Conservation (phyloP, 2,888 invertebrate species). For the Conomelus anceps region DNA sequence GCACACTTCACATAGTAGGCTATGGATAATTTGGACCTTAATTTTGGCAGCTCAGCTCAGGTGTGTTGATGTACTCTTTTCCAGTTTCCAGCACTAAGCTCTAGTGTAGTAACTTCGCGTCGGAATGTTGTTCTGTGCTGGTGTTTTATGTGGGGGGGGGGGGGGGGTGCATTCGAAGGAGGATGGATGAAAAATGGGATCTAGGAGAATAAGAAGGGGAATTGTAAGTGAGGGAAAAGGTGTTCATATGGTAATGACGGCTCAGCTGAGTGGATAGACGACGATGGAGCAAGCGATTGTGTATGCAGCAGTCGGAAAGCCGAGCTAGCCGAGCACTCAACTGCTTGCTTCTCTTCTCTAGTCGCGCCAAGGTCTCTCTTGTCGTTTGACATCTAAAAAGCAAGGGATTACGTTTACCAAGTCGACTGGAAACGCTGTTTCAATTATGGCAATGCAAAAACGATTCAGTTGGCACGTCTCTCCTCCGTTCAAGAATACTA, state of each 20-base stretch:
- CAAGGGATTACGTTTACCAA: neutral
- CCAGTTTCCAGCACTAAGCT: too few relatives aligned
- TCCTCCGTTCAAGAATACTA: neutral
- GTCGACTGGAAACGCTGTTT: neutral
- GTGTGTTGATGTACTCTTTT: neutral
- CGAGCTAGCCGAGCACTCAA: neutral
- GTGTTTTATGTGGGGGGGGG: neutral
- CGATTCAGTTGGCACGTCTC: neutral
- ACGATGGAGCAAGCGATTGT: neutral
- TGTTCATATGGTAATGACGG: neutral
- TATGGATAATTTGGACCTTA: too few relatives aligned
- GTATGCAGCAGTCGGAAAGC: neutral
- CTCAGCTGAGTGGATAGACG: neutral
- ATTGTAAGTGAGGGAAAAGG: neutral
- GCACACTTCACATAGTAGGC: too few relatives aligned
- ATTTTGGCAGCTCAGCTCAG: neutral
- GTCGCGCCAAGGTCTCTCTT: neutral
- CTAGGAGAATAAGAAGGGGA: neutral
- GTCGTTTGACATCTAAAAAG: neutral
- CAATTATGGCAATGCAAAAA: neutral
- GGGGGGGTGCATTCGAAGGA: neutral
- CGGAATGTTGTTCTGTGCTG: neutral
- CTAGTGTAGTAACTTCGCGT: neutral
- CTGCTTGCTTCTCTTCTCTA: neutral
- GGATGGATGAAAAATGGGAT: neutral